phyloP scores from a whole-genome alignment of 2,113 vertebrate species.

The Ochotona curzoniae region DNA sequence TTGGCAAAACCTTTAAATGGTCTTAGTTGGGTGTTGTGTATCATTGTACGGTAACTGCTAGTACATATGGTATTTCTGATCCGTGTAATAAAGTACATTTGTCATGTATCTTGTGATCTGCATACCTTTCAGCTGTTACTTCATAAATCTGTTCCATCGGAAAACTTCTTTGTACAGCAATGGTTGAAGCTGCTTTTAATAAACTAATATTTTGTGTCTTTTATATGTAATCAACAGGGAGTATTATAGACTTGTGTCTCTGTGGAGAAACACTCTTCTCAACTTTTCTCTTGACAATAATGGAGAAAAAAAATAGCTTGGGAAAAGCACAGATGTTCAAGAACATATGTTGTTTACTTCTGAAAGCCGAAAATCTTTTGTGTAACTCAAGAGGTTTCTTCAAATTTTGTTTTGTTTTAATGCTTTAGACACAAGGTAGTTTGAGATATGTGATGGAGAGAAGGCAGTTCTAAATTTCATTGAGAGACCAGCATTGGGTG shows the following conservation, averaged over 20 bases:
- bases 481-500: constrained; percentile 10
- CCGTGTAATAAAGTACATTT: constrained; percentile 83
- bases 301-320: constrained; percentile 64
- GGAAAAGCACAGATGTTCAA: constrained; percentile 79
- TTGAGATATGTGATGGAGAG: constrained; percentile 56
- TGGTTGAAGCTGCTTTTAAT: constrained; percentile 82
- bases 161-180: constrained; percentile 77
- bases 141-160: constrained; percentile 80
- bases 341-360: constrained; percentile 77
- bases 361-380: constrained; percentile 72
- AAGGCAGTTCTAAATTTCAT: constrained; percentile 57
- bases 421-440: constrained; percentile 66
- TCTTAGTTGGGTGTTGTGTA: constrained; percentile 75
- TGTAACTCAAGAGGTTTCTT: constrained; percentile 39
- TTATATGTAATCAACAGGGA: constrained; percentile 82
- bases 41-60: constrained; percentile 75
- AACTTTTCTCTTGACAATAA: constrained; percentile 80
- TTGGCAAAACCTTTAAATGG: constrained; percentile 72
- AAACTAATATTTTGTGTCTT: constrained; percentile 84
- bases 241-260: constrained; percentile 81
- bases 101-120: constrained; percentile 83
- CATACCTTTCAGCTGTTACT: constrained; percentile 82
- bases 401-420: neutral
- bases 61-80: constrained; percentile 82
- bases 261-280: constrained; percentile 79